Base-by-base conservation (phyloP, 2,888 invertebrate genomes). In the Entomobrya multifasciata region DNA sequence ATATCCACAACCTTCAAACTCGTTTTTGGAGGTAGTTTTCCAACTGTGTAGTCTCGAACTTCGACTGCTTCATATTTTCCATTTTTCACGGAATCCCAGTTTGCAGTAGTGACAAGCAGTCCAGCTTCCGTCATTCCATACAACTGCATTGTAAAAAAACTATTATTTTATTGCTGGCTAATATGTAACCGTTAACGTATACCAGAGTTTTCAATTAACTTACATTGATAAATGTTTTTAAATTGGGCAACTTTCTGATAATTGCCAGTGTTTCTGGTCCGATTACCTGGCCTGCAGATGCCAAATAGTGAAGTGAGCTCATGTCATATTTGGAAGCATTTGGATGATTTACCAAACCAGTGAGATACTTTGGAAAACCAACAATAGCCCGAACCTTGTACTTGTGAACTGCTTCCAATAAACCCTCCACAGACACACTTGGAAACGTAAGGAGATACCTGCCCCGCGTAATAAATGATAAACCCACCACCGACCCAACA, bases 1-100 rank as follows among this genome's bases (percentile, higher is more conserved):
- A 90, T 30, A 74, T 91, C 91, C 17, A 90, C 83, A 20, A 91
- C 90, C 92, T 93, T 93, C 67, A 92, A 92, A 25, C 92, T 77
- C 0, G 87, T 89, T 0, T 88, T 89, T 15, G 91, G 90, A 22
- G 87, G 57, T 6, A 90, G 76, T 81, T 90, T 89, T 22, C 91
- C 91, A 52, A 87, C 88, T 11, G 86, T 87, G 62, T 65, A 60
- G 72, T 70, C 70, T 52, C 44, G 52, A 5, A 22, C 3, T 10
- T 44, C 13, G 13, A 83, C 11, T 5, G 67, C 70, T 86, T 67
- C 60, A 22, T 20, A 67, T 10, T 57, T 57, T 27, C 82, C 85
- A 1, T 55, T 2, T 78, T 80, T 41, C 47, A 76, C 8, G 3
- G 86, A 79, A n/a, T 30, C n/a, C 86, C 88, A 89, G 49, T 90